Conservation (phyloP, 2,113 vertebrate genomes). For the Muscicapa adusta region DNA sequence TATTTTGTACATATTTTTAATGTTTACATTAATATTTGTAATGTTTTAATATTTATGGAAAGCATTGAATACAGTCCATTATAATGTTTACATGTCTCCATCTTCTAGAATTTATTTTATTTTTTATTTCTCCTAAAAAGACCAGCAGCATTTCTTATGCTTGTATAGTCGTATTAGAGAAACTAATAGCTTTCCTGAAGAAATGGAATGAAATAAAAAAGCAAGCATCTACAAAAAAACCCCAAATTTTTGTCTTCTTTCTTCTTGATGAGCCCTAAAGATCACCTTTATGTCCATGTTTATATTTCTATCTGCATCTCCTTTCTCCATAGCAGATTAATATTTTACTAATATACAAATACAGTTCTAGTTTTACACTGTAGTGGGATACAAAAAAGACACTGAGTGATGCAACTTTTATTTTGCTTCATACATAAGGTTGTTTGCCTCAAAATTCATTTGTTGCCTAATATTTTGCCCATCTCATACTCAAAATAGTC, state of each 20-base stretch:
- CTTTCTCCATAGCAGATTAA: background rate
- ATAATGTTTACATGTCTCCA: background rate
- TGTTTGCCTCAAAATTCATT: background rate
- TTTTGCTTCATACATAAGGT: background rate
- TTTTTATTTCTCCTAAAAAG: background rate
- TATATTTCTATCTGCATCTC: background rate
- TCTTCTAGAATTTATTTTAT: background rate
- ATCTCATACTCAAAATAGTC: background rate
- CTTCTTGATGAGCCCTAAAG: background rate
- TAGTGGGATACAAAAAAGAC: background rate
- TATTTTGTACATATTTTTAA: background rate
- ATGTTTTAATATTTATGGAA: too few relatives aligned
- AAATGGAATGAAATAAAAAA: background rate
- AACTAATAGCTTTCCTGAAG: background rate
- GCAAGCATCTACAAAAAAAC: fast-evolving
- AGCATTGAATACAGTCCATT: background rate
- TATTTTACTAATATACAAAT: background rate
- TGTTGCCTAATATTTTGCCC: background rate
- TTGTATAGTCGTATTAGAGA: background rate
- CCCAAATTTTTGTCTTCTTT: background rate
- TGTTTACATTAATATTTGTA: background rate
- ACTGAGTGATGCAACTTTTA: background rate
- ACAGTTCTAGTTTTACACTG: background rate
- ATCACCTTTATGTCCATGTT: background rate
- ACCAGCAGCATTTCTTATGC: background rate